Evolutionary conservation across 2,888 invertebrate genomes (phyloP), one percentile per base, ranked within the genome.

Genomic region (Apocheima hispidaria): DNA sequence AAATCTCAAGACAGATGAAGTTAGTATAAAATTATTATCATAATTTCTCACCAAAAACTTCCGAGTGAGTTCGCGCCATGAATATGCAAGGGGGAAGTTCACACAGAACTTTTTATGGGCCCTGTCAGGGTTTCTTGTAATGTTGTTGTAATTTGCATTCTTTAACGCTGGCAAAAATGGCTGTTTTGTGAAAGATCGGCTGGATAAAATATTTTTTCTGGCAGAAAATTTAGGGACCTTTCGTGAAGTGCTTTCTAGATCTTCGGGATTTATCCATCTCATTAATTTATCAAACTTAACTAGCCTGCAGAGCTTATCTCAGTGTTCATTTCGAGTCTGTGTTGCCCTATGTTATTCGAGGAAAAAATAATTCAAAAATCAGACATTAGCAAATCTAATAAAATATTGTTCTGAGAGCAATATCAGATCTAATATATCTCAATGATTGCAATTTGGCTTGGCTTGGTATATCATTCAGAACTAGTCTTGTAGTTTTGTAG

Each of bases 41-140:
- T 90, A 89, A 91, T 91, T 90, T 88, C 88, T 85, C 88, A 88
- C 89, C 90, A 84, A 87, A 88, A 90, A 88, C 89, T 90, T 90
- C 86, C 87, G 79, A 86, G 83, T 85, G 86, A 87, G 85, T 88
- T 88, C 84, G 74, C 79, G 76, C 78, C 75, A 90, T 90, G 90
- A 91, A 91, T 90, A 91, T 90, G 86, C 90, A 90, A 88, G 84
- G 79, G 77, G 78, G 81, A 88, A 89, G 89, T 90, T 90, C 86
- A 84, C 78, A 78, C 79, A 76, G 80, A 86, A 85, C 83, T 87
- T 90, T 88, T 90, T 88, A 90, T 86, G 88, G 84, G 82, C 79
- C 81, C 83, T 88, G 88, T 87, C 83, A 84, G 81, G 52, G 82
- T 82, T 83, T 81, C 82, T 81, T 81, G 84, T 86, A 82, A 82